Percentiles rank a stretch among this genome's conserved stretches.
These are phyloP conservation scores for Thamnophis sirtalis DNA, from an alignment of 2,113 vertebrate species.

Conservation along the genomic window DNA sequence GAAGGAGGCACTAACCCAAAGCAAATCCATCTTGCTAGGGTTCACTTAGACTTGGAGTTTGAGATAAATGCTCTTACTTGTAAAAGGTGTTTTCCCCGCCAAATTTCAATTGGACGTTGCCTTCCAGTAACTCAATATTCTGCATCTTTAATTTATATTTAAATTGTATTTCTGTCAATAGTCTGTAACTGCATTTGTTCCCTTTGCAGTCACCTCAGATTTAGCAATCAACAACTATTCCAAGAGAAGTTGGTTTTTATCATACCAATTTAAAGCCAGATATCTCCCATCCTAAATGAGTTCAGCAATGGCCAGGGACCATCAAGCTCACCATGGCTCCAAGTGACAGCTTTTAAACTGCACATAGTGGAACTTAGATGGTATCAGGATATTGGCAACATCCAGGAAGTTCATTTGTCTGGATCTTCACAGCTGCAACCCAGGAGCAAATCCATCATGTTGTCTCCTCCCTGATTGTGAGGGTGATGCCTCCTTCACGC, in stretches of 20 bases:
- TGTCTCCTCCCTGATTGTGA: not conserved
- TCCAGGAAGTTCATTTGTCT: not conserved
- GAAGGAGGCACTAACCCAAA: not conserved
- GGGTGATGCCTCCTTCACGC: not conserved
- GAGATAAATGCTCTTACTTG: not conserved
- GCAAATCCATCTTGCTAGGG: not conserved
- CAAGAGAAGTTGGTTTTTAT: not conserved
- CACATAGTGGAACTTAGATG: not conserved
- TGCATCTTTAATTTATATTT: not conserved
- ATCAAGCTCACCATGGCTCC: not conserved
- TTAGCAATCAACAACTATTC: not conserved
- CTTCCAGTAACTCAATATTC: not conserved
- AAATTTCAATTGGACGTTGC: not conserved
- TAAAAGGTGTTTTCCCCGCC: not conserved
- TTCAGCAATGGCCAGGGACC: not conserved
- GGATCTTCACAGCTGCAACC: not conserved
- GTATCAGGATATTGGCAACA: not conserved
- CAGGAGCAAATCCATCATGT: not conserved
- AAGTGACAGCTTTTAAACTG: not conserved
- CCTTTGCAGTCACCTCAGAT: not conserved
- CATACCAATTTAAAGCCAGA: not conserved
- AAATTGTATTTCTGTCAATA: not conserved
- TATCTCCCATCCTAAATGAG: not conserved
- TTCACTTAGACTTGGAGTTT: not conserved
- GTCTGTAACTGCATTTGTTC: not conserved